A percentile compares a stretch with the other conserved stretches of the same genome.
phyloP scores from a whole-genome alignment of 2,113 vertebrate species.

The Morone saxatilis region DNA sequence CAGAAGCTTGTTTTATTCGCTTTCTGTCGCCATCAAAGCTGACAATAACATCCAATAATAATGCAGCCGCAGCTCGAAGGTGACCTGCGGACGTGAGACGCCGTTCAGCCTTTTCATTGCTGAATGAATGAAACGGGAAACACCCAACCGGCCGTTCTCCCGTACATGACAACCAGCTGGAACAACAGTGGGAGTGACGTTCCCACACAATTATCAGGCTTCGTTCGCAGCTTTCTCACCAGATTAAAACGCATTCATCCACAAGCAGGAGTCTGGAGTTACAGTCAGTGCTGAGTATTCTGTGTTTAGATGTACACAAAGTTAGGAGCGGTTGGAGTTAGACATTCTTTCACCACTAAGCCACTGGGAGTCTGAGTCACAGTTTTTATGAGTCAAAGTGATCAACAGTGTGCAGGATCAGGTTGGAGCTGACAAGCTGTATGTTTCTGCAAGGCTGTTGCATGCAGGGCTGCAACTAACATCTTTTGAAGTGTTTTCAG shows the following conservation, averaged over 20 bases:
- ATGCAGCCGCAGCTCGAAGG: not conserved
- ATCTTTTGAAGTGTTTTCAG: too few relatives aligned
- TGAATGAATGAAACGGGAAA: slow-evolving; percentile 1
- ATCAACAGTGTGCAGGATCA: not conserved
- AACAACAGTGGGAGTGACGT: slow-evolving; percentile 29
- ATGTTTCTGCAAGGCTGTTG: too few relatives aligned
- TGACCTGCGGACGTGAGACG: not conserved
- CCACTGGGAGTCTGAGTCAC: too few relatives aligned
- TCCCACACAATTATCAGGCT: slow-evolving; percentile 28
- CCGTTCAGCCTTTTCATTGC: not conserved
- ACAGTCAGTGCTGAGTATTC: not conserved
- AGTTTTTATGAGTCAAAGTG: too few relatives aligned
- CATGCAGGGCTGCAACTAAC: too few relatives aligned
- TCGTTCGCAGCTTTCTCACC: slow-evolving; percentile 19
- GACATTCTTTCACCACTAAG: too few relatives aligned
- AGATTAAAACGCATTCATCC: not conserved
- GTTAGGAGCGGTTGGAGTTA: too few relatives aligned
- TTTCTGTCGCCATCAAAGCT: not conserved
- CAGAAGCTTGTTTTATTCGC: not conserved
- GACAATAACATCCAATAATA: not conserved
- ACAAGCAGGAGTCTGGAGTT: not conserved
- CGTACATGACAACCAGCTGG: slow-evolving; percentile 6
- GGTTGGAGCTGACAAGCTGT: too few relatives aligned
- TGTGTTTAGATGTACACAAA: not conserved
- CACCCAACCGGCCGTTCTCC: slow-evolving; percentile 14